Conservation (phyloP, 2,888 invertebrate genomes). For the Thecocarcelia acutangulata region DNA sequence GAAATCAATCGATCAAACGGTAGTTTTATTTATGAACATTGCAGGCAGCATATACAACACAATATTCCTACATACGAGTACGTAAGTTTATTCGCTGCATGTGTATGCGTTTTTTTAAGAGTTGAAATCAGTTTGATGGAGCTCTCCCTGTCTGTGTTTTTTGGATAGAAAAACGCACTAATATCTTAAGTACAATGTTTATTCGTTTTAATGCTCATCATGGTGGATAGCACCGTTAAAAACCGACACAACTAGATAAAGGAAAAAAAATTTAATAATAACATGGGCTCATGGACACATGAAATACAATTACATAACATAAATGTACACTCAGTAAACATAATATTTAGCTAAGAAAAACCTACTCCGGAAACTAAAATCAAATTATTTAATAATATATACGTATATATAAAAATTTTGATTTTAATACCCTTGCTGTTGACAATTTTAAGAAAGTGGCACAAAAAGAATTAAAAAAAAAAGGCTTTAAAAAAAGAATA, state of each 20-base stretch:
- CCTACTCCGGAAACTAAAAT: too few species aligned
- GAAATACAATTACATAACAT: constrained; percentile 36
- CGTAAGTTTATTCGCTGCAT: background rate
- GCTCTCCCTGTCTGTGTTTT: constrained; percentile 7
- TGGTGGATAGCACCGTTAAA: constrained; percentile 14
- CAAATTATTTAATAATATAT: too few species aligned
- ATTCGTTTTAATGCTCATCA: constrained; percentile 34
- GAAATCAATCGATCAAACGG: constrained; percentile 79
- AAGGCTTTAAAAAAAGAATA: too few species aligned
- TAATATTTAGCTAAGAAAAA: background rate
- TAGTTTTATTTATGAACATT: constrained; percentile 61
- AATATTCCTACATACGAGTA: background rate
- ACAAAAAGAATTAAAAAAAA: too few species aligned
- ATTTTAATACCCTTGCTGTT: too few species aligned
- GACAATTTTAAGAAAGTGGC: too few species aligned
- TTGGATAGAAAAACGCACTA: constrained; percentile 29
- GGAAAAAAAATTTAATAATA: constrained; percentile 6
- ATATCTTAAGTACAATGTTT: constrained; percentile 34
- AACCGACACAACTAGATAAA: constrained; percentile 26
- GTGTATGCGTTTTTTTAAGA: background rate
- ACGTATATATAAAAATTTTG: too few species aligned
- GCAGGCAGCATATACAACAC: constrained; percentile 2
- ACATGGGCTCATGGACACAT: constrained; percentile 30
- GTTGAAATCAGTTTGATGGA: constrained; percentile 12
- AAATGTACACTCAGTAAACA: background rate